Base-by-base conservation (phyloP, 2,888 invertebrate species). In the Timandra comae region DNA sequence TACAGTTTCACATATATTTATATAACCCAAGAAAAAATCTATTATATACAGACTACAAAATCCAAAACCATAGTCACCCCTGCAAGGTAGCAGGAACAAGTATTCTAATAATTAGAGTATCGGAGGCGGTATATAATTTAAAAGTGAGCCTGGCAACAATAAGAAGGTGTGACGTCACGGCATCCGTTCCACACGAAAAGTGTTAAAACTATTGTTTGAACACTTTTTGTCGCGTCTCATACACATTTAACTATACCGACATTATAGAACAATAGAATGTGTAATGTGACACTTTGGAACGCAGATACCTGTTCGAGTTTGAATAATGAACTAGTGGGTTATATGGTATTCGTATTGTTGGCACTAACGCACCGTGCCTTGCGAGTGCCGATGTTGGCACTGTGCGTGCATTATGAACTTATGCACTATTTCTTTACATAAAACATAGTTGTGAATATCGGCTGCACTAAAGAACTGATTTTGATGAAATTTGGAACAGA, bases 191-290 rank as follows among this genome's bases (percentile, higher is more conserved):
- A 65, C 67, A 57, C 49, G 56, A 38, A 64, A 75, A 70, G 79
- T 79, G 80, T 74, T 71, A 73, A 62, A 65, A 72, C 68, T 55
- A 78, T 80, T 80, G 78, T 80, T 63, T 56, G 30, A 12, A 40
- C 30, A 16, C 40, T 54, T 61, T 68, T 66, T 66, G 16, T 16
- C 16, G 16, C 61, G 54, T 63, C 54, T 46, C 45, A 43, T 45
- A 54, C 52, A 49, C 54, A 46, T 43, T 50, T 57, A 43, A 58
- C 57, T 57, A 54, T 46, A 52, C 56, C 56, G 40, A 46, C 38
- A 40, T 43, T 46, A 47, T 33, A 30, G 36, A 29, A 50, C 44
- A 48, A 44, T 38, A 28, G 13, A 8, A 3, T 26, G 22, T 24
- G 35, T 43, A 38, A 37, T 39, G 27, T 27, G 36, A 34, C n/a